Conservation (phyloP, 2,888 invertebrate genomes). For the Steinernema hermaphroditum region DNA sequence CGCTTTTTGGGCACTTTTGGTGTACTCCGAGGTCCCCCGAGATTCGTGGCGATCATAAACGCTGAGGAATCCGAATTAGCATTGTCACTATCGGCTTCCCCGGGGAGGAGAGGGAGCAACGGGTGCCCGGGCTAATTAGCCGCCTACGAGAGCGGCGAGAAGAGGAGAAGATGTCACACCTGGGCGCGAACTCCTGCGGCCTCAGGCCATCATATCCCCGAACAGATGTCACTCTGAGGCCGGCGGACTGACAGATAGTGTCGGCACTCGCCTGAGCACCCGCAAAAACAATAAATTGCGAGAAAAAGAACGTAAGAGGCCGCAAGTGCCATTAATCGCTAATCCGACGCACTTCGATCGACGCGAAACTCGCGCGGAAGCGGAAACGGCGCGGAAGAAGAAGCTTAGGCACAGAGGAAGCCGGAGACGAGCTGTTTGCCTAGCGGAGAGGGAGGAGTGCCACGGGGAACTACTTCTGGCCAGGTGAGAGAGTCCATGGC, state of each 20-base stretch:
- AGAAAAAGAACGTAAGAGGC: conserved; percentile 19
- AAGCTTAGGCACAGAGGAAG: conserved; percentile 1
- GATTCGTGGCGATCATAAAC: background rate
- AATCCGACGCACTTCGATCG: conserved; percentile 10
- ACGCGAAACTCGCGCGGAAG: conserved; percentile 19
- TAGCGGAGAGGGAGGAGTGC: background rate
- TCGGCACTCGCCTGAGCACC: background rate
- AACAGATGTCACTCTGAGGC: conserved; percentile 19
- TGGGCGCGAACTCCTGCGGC: conserved; percentile 23
- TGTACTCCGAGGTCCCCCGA: conserved; percentile 12
- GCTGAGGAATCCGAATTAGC: background rate
- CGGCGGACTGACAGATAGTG: conserved; percentile 7
- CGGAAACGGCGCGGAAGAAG: conserved; percentile 16
- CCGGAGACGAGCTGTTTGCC: background rate
- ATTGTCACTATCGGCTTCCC: background rate
- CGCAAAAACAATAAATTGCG: conserved; percentile 27
- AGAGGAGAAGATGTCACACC: conserved; percentile 7
- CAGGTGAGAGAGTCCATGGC: no score
- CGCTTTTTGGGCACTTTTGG: no score
- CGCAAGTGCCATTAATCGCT: conserved; percentile 22
- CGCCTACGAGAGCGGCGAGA: background rate
- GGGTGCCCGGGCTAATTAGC: background rate
- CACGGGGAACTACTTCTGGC: no score
- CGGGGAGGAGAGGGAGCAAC: background rate
- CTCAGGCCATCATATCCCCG: conserved; percentile 19